Evolutionary conservation across 2,888 invertebrate species (phyloP).

Genomic region (Morpho helenor): DNA sequence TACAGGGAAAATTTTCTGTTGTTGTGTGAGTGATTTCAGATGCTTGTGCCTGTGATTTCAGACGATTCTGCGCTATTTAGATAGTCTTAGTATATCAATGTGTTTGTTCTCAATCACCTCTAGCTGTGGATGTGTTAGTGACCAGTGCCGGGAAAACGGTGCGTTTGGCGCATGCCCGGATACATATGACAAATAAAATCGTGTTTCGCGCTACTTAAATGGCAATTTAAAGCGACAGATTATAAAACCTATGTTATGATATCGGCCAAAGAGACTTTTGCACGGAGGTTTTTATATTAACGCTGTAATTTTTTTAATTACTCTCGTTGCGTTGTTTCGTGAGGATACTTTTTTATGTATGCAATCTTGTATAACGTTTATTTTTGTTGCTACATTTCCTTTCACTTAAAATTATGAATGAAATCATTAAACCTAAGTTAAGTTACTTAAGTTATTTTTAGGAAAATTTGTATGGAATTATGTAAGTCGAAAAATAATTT

Average conservation of each 20-base stretch:
- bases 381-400: too few species aligned
- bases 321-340: not conserved
- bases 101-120: conserved; percentile 55
- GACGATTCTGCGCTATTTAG: conserved; percentile 36
- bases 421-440: too few species aligned
- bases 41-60: conserved; percentile 48
- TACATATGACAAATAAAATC: conserved; percentile 49
- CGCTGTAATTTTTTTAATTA: not conserved
- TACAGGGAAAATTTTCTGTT: conserved; percentile 23
- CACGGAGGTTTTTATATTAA: not conserved
- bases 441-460: too few species aligned
- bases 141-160: conserved; percentile 43
- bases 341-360: too few species aligned
- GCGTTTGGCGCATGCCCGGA: conserved; percentile 48
- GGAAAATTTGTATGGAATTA: too few species aligned
- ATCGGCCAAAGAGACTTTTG: conserved; percentile 4
- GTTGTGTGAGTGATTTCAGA: conserved; percentile 50
- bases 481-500: too few species aligned
- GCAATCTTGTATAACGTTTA: too few species aligned
- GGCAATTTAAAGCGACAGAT: conserved; percentile 40
- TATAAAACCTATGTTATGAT: conserved; percentile 18
- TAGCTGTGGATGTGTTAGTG: conserved; percentile 40
- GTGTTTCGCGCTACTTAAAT: conserved; percentile 57
- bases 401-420: too few species aligned
- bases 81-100: conserved; percentile 36